A percentile compares a stretch with the other conserved stretches of the same genome.
These are phyloP conservation scores for Cryptosula pallasiana DNA, from an alignment of 2,888 invertebrate genomes.

Conservation along the genomic window DNA sequence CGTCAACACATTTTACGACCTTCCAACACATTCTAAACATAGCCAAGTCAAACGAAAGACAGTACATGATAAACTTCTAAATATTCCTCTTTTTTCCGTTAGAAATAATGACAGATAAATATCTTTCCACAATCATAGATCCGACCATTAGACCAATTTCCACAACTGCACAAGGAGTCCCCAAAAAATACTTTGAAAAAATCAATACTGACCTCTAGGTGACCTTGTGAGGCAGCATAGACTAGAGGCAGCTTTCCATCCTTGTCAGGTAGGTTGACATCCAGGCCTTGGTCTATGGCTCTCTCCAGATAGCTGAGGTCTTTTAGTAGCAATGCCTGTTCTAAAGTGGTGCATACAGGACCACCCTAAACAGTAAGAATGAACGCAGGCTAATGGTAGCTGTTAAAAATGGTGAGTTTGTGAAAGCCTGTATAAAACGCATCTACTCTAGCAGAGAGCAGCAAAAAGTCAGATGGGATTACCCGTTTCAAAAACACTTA, in stretches of 20 bases:
- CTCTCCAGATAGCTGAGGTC: neutral
- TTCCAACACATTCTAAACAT: neutral
- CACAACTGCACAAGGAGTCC: no score
- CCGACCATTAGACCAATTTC: no score
- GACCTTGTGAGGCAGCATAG: neutral
- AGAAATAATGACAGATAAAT: no score
- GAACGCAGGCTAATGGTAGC: no score
- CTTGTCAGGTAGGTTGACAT: neutral
- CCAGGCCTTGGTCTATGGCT: neutral
- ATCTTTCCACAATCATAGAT: no score
- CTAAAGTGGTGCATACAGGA: neutral
- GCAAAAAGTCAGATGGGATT: no score
- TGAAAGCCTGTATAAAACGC: no score
- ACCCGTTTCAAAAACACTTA: no score
- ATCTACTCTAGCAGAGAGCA: no score
- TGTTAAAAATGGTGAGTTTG: no score
- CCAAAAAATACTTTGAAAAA: no score
- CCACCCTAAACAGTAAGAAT: neutral
- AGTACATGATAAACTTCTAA: neutral
- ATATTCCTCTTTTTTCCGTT: no score
- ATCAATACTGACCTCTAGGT: slow-evolving; percentile 20
- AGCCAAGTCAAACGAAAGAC: neutral
- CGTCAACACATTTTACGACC: neutral
- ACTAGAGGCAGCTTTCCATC: neutral
- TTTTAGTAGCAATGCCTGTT: neutral